These are phyloP conservation scores for Actinostola sp. DNA, from an alignment of 92 coral and sea anemone genomes.

Conservation along the genomic window DNA sequence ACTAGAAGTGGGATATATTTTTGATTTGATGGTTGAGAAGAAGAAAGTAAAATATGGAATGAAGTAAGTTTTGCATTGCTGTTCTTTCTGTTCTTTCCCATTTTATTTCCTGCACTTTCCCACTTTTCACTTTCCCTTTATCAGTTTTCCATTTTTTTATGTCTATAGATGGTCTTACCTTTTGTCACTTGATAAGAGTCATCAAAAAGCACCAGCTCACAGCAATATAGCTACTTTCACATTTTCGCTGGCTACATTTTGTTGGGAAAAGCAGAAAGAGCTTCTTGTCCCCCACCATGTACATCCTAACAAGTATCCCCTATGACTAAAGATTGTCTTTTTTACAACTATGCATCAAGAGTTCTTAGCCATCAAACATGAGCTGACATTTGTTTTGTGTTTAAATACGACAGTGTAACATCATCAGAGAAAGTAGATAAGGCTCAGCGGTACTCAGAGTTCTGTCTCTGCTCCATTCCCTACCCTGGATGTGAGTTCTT, in stretches of 20 bases:
- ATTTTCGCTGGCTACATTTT: too few species aligned
- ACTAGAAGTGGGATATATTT: conserved; percentile 85
- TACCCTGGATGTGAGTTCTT: conserved; percentile 99
- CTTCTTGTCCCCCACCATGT: too few species aligned
- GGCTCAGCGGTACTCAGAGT: conserved; percentile 89
- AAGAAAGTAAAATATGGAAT: conserved; percentile 99
- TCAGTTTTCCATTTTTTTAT: too few species aligned
- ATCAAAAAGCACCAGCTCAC: too few species aligned
- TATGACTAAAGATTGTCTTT: too few species aligned
- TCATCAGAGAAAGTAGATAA: conserved; percentile 98
- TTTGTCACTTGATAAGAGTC: too few species aligned
- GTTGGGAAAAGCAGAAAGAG: too few species aligned
- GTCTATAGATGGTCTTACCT: too few species aligned
- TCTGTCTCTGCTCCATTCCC: conserved; percentile 84
- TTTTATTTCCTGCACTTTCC: not conserved
- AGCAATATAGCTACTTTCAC: too few species aligned
- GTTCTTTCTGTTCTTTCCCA: not conserved
- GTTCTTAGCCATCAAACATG: too few species aligned
- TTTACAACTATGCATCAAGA: too few species aligned
- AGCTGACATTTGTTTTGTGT: not conserved
- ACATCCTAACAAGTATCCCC: too few species aligned
- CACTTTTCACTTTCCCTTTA: not conserved
- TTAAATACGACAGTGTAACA: conserved; percentile 69
- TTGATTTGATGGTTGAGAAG: conserved; percentile 96
- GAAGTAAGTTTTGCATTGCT: conserved; percentile 66